Evolutionary conservation across 1,140 invertebrate species (phyloP).

Genomic region (Ostrea denselamellosa): DNA sequence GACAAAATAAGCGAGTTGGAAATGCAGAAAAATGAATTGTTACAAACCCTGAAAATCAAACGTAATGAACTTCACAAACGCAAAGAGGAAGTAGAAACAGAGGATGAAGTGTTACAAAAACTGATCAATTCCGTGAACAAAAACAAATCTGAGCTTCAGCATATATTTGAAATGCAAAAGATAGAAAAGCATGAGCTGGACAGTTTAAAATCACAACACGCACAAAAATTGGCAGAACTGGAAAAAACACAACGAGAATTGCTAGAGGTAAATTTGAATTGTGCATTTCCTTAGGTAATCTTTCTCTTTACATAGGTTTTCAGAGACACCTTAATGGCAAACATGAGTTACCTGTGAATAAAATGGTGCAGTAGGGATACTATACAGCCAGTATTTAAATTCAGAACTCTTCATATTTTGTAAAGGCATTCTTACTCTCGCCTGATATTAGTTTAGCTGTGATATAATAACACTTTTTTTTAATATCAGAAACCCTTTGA

Average conservation of each 20-base stretch:
- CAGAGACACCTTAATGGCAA: too few relatives aligned
- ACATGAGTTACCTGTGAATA: too few relatives aligned
- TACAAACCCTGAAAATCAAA: conserved; percentile 65
- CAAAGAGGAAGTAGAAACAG: conserved; percentile 70
- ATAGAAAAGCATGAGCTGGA: conserved; percentile 71
- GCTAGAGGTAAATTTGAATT: conserved; percentile 60
- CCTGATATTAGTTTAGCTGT: too few relatives aligned
- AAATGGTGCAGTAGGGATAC: too few relatives aligned
- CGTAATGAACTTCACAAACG: conserved; percentile 65
- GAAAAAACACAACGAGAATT: conserved; percentile 71
- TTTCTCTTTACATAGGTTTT: too few relatives aligned
- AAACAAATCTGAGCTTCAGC: conserved; percentile 73
- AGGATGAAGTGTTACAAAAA: conserved; percentile 72
- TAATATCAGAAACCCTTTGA: too few relatives aligned
- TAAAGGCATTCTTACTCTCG: too few relatives aligned
- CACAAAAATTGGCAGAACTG: conserved; percentile 69
- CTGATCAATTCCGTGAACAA: conserved; percentile 70
- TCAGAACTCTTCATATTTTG: too few relatives aligned
- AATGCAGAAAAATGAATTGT: conserved; percentile 68
- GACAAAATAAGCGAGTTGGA: conserved; percentile 66
- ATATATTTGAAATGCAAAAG: conserved; percentile 73
- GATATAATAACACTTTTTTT: too few relatives aligned
- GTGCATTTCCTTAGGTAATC: too few relatives aligned
- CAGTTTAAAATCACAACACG: conserved; percentile 69
- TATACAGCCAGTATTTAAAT: too few relatives aligned